Base-by-base conservation (phyloP, 2,113 vertebrate genomes). In the Hippopotamus amphibius region DNA sequence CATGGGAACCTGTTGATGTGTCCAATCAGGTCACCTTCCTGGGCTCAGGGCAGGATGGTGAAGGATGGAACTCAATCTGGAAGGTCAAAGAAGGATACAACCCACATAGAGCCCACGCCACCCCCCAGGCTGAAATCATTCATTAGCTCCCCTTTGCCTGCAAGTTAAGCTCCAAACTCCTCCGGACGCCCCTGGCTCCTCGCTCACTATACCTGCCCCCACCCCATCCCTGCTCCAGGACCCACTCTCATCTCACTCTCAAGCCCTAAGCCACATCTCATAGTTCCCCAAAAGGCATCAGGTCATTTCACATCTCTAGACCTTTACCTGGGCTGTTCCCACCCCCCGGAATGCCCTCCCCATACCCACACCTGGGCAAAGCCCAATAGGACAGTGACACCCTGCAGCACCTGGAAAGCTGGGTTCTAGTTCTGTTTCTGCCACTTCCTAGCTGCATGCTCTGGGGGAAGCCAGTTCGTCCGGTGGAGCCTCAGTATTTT, bases 1-100 rank as follows among this genome's bases (percentile, higher is more conserved):
- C 11, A 0, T 13, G 3, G 41, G 37, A 37, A 66, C 17, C 22
- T 22, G 11, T 0, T 28, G 28, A 43, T 0, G 0, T 11, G 8
- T 30, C 72, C 17, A 1, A 0, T 6, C 14, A 57, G 19, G 57
- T n/a, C 57, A 10, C 37, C 22, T 28, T 33, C 12, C n/a, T 0
- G 0, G 19, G n/a, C 26, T 80, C 33, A 26, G 53, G 79, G 71
- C 33, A 14, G 50, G 63, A 7, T 6, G n/a, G 28, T 1, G 10
- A 63, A 46, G 33, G n/a, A 43, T 19, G n/a, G 72, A 91, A 26
- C 68, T 22, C 9, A 15, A 19, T n/a, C 33, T 7, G 53, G 10
- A 77, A 33, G 14, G 28, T 16, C 13, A 85, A 85, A 50, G 24
- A 3, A 21, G 33, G 41, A 15, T 17, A 17, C 7, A 6, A 16